phyloP scores from a whole-genome alignment of 1,140 invertebrate genomes.

The Aphelinus certus region DNA sequence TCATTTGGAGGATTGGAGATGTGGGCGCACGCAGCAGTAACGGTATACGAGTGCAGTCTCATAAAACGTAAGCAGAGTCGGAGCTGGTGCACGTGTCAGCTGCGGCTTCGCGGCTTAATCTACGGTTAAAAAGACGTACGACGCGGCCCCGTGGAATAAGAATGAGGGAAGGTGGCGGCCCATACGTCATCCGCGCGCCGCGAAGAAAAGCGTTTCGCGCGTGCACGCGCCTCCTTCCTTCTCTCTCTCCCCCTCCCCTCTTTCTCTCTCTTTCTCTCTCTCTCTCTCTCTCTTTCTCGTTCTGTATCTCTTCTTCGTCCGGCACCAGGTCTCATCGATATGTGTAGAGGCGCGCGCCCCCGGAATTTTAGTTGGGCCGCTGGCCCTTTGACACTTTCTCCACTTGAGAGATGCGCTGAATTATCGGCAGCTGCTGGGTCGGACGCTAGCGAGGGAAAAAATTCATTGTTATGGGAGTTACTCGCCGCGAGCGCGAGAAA shows the following conservation, averaged over 20 bases:
- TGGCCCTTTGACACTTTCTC: conserved; percentile 33
- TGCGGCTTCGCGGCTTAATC: conserved; percentile 19
- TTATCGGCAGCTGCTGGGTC: background rate
- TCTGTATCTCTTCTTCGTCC: no score
- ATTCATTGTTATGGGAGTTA: conserved; percentile 27
- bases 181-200: conserved; percentile 61
- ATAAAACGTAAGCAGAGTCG: no score
- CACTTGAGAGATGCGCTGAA: conserved; percentile 11
- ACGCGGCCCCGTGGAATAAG: conserved; percentile 51
- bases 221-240: conserved; percentile 52
- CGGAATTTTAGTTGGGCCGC: conserved; percentile 64
- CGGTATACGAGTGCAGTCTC: no score
- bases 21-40: no score
- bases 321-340: conserved; percentile 56
- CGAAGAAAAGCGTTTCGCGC: conserved; percentile 22
- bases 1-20: no score
- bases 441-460: conserved; percentile 7
- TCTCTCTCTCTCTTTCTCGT: background rate
- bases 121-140: conserved; percentile 45
- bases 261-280: conserved; percentile 40
- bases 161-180: conserved; percentile 49
- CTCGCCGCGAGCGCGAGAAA: background rate
- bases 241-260: conserved; percentile 31
- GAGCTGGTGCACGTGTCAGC: background rate
- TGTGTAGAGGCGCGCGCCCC: conserved; percentile 58